A percentile compares a stretch with the other conserved stretches of the same genome.
Evolutionary conservation across 2,797 vertebrate species (phyloP).

Genomic region (Lepilemur ruficaudatus): DNA sequence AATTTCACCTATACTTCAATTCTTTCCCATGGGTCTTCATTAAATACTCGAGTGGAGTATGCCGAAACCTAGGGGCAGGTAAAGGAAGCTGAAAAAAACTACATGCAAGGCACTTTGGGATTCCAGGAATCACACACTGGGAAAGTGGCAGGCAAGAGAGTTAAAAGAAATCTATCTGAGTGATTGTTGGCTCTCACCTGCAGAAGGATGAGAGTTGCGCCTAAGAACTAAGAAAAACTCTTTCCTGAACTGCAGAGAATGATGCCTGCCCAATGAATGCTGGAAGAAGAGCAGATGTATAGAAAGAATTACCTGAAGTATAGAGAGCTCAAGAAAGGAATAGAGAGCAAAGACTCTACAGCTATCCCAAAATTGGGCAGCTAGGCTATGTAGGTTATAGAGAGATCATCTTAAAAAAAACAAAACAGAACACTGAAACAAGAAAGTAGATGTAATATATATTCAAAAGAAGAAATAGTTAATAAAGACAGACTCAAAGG

Average conservation of each 20-base stretch:
- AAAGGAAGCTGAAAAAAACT: not conserved
- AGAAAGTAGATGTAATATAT: not conserved
- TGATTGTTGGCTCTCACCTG: not conserved
- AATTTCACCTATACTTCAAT: not conserved
- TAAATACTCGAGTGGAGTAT: not conserved
- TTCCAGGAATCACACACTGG: not conserved
- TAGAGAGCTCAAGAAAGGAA: not conserved
- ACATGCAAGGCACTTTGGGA: not conserved
- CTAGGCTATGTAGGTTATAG: not conserved
- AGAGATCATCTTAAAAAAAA: not conserved
- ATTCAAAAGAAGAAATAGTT: not conserved
- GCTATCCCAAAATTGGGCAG: not conserved
- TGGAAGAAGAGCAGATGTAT: not conserved
- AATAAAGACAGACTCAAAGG: not conserved
- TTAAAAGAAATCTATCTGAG: not conserved
- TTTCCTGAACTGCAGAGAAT: not conserved
- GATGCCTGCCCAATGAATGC: no score
- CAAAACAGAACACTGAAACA: not conserved
- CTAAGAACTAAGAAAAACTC: not conserved
- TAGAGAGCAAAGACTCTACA: not conserved
- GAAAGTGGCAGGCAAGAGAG: not conserved
- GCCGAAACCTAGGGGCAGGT: not conserved
- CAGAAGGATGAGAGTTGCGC: not conserved
- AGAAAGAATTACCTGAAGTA: not conserved
- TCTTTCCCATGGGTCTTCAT: not conserved